Conservation (phyloP, 2,113 vertebrate genomes). For the Coturnix japonica region DNA sequence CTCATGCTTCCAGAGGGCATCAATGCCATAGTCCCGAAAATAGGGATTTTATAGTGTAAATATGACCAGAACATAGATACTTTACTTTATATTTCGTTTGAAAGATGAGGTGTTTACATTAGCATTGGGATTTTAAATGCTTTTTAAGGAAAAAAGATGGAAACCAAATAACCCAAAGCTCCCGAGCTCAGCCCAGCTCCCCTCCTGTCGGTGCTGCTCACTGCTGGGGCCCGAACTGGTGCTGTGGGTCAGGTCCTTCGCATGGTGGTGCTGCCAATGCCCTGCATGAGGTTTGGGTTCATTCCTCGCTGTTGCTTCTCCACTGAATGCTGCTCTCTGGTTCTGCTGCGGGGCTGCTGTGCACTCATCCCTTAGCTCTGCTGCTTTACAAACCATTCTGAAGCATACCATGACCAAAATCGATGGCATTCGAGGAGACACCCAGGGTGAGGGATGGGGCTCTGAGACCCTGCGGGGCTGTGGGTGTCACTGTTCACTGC, state of each 20-base stretch:
- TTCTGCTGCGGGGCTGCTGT: neutral
- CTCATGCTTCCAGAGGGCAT: neutral
- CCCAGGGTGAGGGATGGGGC: no score
- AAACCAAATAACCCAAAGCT: conserved; percentile 33
- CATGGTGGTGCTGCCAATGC: rapidly evolving
- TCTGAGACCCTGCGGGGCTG: no score
- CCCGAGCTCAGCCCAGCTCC: neutral
- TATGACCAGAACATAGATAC: conserved; percentile 67
- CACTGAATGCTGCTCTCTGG: neutral
- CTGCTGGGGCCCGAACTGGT: neutral
- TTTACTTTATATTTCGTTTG: conserved; percentile 68
- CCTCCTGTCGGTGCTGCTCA: rapidly evolving
- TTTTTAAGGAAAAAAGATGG: neutral
- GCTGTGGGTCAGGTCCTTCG: neutral
- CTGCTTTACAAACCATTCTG: neutral
- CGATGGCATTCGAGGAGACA: no score
- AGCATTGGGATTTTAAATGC: conserved; percentile 49
- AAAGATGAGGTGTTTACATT: conserved; percentile 56
- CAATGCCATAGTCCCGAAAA: conserved; percentile 33
- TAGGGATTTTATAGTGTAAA: conserved; percentile 68
- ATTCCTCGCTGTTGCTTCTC: no score
- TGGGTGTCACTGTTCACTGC: no score
- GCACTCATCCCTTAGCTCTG: neutral
- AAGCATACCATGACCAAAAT: neutral
- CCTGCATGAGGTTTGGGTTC: neutral